Conservation (phyloP, 2,888 invertebrate genomes). For the Lithophane ornitopus region DNA sequence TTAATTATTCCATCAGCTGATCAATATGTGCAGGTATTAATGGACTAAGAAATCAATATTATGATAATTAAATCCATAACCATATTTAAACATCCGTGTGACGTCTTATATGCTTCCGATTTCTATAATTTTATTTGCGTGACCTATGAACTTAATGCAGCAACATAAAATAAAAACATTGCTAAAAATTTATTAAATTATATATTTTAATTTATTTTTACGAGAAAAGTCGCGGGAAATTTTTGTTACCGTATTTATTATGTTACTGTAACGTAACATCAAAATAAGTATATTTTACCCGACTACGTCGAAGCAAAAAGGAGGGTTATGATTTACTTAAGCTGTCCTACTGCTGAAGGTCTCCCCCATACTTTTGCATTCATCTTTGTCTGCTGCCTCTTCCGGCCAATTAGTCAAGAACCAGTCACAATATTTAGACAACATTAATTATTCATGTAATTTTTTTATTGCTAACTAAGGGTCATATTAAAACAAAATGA, state of each 20-base stretch:
- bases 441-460: neutral
- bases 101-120: slow-evolving; percentile 33
- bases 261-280: neutral
- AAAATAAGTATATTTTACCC: no score
- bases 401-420: neutral
- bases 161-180: neutral
- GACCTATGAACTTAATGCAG: slow-evolving; percentile 9
- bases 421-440: neutral
- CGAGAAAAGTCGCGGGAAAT: neutral
- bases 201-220: neutral
- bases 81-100: slow-evolving; percentile 18
- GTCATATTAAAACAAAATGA: neutral
- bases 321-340: neutral
- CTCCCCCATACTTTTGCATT: neutral
- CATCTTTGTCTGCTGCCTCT: neutral
- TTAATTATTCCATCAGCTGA: neutral
- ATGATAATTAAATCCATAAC: neutral
- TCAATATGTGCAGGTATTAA: neutral
- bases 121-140: neutral
- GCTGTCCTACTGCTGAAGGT: neutral
- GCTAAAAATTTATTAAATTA: neutral
- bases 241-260: no score
- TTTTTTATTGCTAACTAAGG: neutral
- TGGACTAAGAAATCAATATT: neutral
- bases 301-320: no score